Conservation (phyloP, 2,113 vertebrate species). For the Tetrax tetrax region DNA sequence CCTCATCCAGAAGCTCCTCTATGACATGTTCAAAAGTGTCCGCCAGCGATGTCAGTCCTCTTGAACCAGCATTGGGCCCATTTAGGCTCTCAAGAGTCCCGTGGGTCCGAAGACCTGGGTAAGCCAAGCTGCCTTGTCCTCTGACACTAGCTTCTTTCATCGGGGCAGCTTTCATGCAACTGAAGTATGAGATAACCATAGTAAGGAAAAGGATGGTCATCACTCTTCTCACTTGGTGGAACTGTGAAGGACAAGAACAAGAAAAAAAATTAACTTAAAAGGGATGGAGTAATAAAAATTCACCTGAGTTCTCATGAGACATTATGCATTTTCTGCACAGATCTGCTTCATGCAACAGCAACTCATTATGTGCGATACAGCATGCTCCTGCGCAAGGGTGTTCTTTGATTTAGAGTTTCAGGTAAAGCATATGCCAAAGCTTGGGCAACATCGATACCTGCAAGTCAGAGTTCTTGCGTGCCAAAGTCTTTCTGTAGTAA, state of each 20-base stretch:
- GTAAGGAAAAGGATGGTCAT: constrained; percentile 99
- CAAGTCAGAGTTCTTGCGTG: not conserved
- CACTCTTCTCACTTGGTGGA: constrained; percentile 99
- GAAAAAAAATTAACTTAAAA: not conserved
- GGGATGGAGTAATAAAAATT: not conserved
- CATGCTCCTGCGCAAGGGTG: not conserved
- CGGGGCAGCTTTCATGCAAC: constrained; percentile 99
- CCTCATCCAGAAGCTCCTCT: constrained; percentile 95
- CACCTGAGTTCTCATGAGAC: not conserved
- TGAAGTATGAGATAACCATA: constrained; percentile 99
- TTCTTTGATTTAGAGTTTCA: not conserved
- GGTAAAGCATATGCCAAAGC: constrained; percentile 1
- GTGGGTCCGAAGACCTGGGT: constrained; percentile 90
- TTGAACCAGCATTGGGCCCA: constrained; percentile 79
- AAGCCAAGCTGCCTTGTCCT: constrained; percentile 94
- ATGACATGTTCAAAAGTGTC: constrained; percentile 98
- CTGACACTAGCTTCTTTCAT: constrained; percentile 94
- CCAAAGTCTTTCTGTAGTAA: constrained; percentile 27
- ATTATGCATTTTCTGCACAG: not conserved
- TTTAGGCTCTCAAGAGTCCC: constrained; percentile 90
- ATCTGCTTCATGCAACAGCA: not conserved
- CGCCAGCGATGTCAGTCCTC: constrained; percentile 87
- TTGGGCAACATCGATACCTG: not conserved
- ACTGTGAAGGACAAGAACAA: constrained; percentile 79
- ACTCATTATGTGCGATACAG: not conserved